Evolutionary conservation across 2,888 invertebrate species (phyloP), one percentile per base, ranked within the genome.

Genomic region (Octonoba sinensis): DNA sequence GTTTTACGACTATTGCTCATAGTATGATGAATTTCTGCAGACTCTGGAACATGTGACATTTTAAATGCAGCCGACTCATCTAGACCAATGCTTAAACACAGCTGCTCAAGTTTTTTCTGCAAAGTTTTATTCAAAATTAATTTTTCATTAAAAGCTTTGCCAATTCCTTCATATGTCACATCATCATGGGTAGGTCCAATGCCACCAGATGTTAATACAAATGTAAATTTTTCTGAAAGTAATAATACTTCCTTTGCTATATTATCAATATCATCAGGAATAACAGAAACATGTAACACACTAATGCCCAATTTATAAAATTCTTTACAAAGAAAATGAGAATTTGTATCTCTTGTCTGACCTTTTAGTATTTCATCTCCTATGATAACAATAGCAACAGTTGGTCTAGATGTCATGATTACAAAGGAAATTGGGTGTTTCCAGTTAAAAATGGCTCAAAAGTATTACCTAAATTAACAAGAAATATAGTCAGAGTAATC

Each of bases 161-260:
- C 90, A 6, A 90, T 89, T 88, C 93, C 93, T 90, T 92, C 92
- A 88, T 92, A 93, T 0, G 94, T 94, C 85, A 93, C 89, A 88
- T 94, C 94, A 88, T 94, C 94, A 87, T 94, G 93, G 18, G 94
- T 94, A 1, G 93, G 93, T 16, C 94, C 94, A 83, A 94, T 92
- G 47, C 94, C 94, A 22, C 94, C 94, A 0, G 93, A 91, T 0
- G 94, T 94, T 76, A 94, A 90, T 12, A 94, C 93, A 88, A 92
- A 91, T 60, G 91, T 91, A 87, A 89, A 93, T 70, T 87, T 88
- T 2, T 88, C 86, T 3, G 93, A 92, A 87, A 93, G 93, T 54
- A 88, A 84, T 65, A 88, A 87, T 3, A 94, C 91, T 89, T 93
- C 93, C 27, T 90, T 87, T 4, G 92, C 90, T 78, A 94, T 93